A percentile compares a stretch with the other conserved stretches of the same genome.
Evolutionary conservation across 2,888 invertebrate species (phyloP).

Genomic region (Zygaena filipendulae): DNA sequence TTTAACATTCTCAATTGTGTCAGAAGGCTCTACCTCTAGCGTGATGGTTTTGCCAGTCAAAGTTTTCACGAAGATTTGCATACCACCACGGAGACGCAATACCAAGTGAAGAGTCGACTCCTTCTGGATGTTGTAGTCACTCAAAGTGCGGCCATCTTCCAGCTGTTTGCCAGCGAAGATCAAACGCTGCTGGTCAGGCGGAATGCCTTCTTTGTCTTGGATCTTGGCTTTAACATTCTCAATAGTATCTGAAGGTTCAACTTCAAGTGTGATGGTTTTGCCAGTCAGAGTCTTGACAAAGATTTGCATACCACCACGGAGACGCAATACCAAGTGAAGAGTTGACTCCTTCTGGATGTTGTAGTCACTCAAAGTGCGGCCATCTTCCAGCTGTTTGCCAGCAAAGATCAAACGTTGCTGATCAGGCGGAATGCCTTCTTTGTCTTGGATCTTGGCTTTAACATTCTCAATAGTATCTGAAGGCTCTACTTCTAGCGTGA

Average conservation of each 20-base stretch:
- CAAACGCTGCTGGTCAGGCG: constrained; percentile 43
- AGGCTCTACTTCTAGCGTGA: constrained; percentile 86
- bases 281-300: constrained; percentile 40
- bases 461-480: constrained; percentile 91
- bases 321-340: constrained; percentile 23
- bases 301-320: constrained; percentile 32
- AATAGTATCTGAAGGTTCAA: constrained; percentile 42
- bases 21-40: constrained; percentile 40
- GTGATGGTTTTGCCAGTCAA: constrained; percentile 50
- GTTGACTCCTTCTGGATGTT: constrained; percentile 27
- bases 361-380: constrained; percentile 25
- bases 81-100: constrained; percentile 39
- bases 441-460: constrained; percentile 85
- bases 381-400: constrained; percentile 25
- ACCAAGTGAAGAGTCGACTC: constrained; percentile 43
- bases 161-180: constrained; percentile 46
- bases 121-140: constrained; percentile 47
- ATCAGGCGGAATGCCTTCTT: constrained; percentile 82
- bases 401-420: constrained; percentile 63
- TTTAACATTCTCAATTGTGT: constrained; percentile 48
- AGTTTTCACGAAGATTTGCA: constrained; percentile 51
- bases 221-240: constrained; percentile 49
- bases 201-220: constrained; percentile 46
- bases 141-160: constrained; percentile 42
- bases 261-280: constrained; percentile 40